Evolutionary conservation across 2,888 invertebrate species (phyloP).

Genomic region (Polydrusus tereticollis): DNA sequence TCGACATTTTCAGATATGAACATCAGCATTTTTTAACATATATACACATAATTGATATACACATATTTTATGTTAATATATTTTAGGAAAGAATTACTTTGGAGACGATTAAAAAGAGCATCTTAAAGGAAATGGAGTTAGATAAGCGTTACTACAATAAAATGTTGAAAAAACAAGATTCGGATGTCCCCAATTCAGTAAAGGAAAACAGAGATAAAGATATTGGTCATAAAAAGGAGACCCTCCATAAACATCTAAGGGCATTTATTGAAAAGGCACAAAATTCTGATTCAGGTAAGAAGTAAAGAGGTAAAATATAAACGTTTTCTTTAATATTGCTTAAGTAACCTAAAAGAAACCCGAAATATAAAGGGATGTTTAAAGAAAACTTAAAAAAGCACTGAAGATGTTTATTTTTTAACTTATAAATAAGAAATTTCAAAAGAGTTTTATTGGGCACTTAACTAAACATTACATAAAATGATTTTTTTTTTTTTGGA

Average conservation of each 20-base stretch:
- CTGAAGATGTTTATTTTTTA: too few species aligned
- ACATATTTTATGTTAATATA: neutral
- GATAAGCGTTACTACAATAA: conserved; percentile 59
- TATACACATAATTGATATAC: too few species aligned
- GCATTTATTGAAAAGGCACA: conserved; percentile 24
- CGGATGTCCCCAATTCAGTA: neutral
- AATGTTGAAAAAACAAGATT: conserved; percentile 19
- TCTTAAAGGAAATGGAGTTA: conserved; percentile 59
- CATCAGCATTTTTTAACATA: too few species aligned
- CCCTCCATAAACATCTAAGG: conserved; percentile 19
- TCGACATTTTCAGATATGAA: too few species aligned
- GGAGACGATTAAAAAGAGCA: conserved; percentile 38
- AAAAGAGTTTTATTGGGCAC: neutral
- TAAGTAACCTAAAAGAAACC: too few species aligned
- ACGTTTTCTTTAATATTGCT: neutral
- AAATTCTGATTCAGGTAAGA: conserved; percentile 17
- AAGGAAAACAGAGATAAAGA: conserved; percentile 7
- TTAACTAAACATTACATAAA: neutral
- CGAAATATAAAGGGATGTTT: neutral
- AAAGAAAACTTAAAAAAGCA: too few species aligned
- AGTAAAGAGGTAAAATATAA: neutral
- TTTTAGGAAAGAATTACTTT: conserved; percentile 26
- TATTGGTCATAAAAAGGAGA: conserved; percentile 9
- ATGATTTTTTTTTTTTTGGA: too few species aligned
- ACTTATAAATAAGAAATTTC: neutral